Conservation (phyloP, 2,888 invertebrate species). For the Bimastos eiseni region DNA sequence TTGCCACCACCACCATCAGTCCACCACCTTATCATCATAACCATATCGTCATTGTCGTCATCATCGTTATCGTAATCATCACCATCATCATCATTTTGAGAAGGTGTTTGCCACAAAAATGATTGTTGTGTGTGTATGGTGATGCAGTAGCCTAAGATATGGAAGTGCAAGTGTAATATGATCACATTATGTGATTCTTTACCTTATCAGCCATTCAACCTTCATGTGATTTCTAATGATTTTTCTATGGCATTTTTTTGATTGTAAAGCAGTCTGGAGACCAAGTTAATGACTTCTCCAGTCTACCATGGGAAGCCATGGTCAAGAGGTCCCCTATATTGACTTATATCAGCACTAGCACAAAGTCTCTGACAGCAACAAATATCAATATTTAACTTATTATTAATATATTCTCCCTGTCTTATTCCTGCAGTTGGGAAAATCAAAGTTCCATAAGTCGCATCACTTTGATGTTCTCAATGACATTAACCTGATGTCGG, state of each 20-base stretch:
- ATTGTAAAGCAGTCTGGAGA: not conserved
- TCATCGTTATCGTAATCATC: not conserved
- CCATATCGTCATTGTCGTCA: not conserved
- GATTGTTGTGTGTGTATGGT: not conserved
- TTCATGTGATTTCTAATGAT: not conserved
- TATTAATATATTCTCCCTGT: not conserved
- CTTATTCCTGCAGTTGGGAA: slow-evolving; percentile 66
- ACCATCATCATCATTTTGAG: not conserved
- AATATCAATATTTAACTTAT: not conserved
- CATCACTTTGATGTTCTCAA: slow-evolving; percentile 69
- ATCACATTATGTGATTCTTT: not conserved
- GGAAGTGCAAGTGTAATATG: not conserved
- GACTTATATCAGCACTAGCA: not conserved
- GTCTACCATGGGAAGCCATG: not conserved
- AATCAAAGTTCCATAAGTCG: slow-evolving; percentile 69
- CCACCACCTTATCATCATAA: not conserved
- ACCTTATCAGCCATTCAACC: not conserved
- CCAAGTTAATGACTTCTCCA: not conserved
- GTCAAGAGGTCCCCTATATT: too few relatives aligned
- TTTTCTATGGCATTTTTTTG: not conserved
- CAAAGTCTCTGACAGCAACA: not conserved
- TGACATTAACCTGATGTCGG: slow-evolving; percentile 64
- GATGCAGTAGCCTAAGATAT: too few relatives aligned
- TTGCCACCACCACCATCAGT: not conserved
- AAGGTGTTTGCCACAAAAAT: not conserved